These are phyloP conservation scores for Hyperoodon ampullatus DNA, from an alignment of 2,113 vertebrate genomes.

Conservation along the genomic window DNA sequence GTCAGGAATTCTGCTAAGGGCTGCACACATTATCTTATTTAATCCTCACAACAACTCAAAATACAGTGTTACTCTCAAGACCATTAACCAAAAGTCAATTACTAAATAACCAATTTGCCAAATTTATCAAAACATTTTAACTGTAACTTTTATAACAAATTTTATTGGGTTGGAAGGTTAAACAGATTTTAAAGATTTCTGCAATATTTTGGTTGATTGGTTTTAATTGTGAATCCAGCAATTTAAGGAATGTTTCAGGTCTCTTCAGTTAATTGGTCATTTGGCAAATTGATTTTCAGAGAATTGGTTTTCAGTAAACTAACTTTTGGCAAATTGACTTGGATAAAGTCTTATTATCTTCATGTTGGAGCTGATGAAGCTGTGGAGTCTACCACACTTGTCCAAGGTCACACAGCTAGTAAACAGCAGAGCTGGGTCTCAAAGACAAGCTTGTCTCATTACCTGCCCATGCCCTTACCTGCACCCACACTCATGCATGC, in stretches of 20 bases:
- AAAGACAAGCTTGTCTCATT: background rate
- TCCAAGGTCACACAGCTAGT: background rate
- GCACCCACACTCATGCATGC: accelerated
- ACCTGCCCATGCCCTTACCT: background rate
- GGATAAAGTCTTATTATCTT: background rate
- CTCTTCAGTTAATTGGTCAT: background rate
- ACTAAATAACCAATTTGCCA: background rate
- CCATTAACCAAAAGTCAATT: background rate
- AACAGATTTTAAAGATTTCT: constrained; percentile 16
- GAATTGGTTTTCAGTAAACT: background rate
- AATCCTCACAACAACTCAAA: background rate
- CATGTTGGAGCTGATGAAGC: background rate
- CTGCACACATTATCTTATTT: background rate
- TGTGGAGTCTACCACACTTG: background rate
- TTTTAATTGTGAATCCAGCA: background rate
- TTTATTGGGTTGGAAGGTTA: background rate
- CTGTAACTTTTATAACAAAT: background rate
- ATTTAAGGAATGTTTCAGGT: background rate
- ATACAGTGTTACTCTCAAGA: background rate
- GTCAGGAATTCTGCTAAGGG: background rate
- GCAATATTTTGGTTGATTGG: background rate
- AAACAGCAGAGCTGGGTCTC: background rate
- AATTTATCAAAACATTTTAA: background rate
- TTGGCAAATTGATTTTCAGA: background rate
- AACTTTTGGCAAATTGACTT: background rate